Evolutionary conservation across 2,113 vertebrate species (phyloP).

Genomic region (Centropristis striata): DNA sequence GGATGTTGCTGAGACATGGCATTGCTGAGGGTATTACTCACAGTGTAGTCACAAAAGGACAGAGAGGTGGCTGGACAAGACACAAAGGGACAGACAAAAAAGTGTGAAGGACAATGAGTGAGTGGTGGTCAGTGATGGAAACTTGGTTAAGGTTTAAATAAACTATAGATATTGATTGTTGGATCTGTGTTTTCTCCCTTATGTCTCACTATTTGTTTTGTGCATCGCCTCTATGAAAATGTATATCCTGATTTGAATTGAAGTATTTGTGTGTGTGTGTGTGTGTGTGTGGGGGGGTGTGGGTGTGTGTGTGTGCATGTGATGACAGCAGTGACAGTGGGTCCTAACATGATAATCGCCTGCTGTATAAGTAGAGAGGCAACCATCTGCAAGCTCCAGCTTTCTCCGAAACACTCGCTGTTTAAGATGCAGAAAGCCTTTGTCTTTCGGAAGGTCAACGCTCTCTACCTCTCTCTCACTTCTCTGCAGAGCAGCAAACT

Average conservation of each 20-base stretch:
- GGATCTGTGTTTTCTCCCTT: background rate
- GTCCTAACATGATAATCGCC: conserved; percentile 59
- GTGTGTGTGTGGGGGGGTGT: background rate
- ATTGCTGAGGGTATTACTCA: conserved; percentile 33
- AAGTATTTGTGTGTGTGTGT: background rate
- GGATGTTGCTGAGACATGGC: conserved; percentile 27
- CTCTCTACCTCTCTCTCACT: conserved; percentile 28
- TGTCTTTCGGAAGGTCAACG: conserved; percentile 72
- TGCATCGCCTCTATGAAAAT: background rate
- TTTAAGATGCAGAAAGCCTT: conserved; percentile 73
- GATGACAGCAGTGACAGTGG: conserved; percentile 56
- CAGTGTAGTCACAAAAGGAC: conserved; percentile 15
- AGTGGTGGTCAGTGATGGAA: background rate
- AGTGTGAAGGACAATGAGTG: background rate
- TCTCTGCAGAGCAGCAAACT: conserved; percentile 35
- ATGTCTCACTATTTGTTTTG: background rate
- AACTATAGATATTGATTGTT: background rate
- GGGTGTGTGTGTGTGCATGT: conserved; percentile 1
- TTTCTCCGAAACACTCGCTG: conserved; percentile 49
- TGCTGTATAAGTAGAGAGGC: conserved; percentile 48
- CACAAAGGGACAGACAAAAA: conserved; percentile 7
- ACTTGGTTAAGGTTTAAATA: background rate
- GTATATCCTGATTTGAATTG: conserved; percentile 26
- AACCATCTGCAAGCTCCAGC: conserved; percentile 54
- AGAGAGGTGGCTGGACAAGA: conserved; percentile 14